Conservation (phyloP, 1,140 invertebrate genomes). For the Zaprionus lachaisei region DNA sequence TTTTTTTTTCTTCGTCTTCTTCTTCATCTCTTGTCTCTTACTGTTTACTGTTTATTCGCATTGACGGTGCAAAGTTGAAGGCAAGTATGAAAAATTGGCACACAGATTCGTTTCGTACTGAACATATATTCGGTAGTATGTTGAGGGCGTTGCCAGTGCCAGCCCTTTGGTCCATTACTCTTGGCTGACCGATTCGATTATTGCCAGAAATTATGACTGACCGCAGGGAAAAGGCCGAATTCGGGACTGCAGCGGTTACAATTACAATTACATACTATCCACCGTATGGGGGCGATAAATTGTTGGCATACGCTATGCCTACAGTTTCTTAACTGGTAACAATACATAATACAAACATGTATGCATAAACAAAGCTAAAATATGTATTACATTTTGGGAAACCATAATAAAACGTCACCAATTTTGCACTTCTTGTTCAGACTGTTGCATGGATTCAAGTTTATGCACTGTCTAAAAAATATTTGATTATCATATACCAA, state of each 20-base stretch:
- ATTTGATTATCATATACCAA: no score
- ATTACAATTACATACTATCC: conserved; percentile 43
- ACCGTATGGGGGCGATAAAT: conserved; percentile 30
- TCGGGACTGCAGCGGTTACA: conserved; percentile 26
- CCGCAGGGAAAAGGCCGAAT: conserved; percentile 30
- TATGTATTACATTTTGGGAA: background rate
- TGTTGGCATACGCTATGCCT: conserved; percentile 22
- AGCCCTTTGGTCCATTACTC: conserved; percentile 73
- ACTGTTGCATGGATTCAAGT: no score
- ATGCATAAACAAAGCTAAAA: background rate
- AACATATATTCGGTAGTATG: conserved; percentile 66
- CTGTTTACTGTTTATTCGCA: conserved; percentile 23
- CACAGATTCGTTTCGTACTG: conserved; percentile 26
- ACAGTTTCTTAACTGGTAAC: conserved; percentile 30
- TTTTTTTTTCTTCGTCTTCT: background rate
- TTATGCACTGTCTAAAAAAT: no score
- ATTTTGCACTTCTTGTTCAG: no score
- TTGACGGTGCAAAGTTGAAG: conserved; percentile 78
- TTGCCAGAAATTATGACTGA: conserved; percentile 53
- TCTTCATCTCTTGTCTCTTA: background rate
- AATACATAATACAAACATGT: no score
- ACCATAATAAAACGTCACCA: background rate
- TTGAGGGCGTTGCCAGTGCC: conserved; percentile 65
- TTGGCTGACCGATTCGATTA: conserved; percentile 61
- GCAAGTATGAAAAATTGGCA: conserved; percentile 64